A percentile compares a stretch with the other conserved stretches of the same genome.
phyloP scores from a whole-genome alignment of 2,797 vertebrate species.

The Lophotriccus pileatus region DNA sequence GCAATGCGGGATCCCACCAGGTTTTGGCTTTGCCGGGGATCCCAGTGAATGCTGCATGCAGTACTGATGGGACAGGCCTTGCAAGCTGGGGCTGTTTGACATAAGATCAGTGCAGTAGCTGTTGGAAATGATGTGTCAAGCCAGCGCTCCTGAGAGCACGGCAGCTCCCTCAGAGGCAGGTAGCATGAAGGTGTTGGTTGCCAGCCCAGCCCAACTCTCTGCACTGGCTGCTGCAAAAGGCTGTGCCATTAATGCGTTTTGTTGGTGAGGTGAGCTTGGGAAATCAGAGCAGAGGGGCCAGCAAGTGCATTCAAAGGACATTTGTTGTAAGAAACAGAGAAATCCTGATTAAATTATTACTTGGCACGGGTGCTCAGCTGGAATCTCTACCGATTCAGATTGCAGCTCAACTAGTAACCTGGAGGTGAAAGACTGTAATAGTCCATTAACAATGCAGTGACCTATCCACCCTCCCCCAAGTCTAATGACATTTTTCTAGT shows the following conservation, averaged over 20 bases:
- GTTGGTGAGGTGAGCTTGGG: neutral
- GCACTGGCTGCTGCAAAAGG: neutral
- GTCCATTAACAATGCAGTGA: constrained; percentile 69
- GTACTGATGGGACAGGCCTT: neutral
- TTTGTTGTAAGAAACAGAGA: constrained; percentile 55
- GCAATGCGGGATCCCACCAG: neutral
- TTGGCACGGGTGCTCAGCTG: constrained; percentile 49
- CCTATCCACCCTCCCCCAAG: constrained; percentile 67
- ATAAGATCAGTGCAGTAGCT: neutral
- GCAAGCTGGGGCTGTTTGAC: neutral
- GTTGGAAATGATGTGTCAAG: neutral
- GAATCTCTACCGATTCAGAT: constrained; percentile 65
- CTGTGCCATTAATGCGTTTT: neutral
- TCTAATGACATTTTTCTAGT: constrained; percentile 70
- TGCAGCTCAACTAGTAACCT: constrained; percentile 64
- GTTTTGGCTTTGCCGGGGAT: neutral
- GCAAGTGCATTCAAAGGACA: constrained; percentile 33
- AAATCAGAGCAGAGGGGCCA: neutral
- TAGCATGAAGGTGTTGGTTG: neutral
- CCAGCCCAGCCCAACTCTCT: neutral
- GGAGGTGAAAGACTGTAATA: constrained; percentile 70
- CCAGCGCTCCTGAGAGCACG: neutral
- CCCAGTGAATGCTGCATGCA: accelerated
- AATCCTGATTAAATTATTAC: constrained; percentile 44
- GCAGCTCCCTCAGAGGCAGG: neutral